Evolutionary conservation across 1,140 invertebrate genomes (phyloP), one percentile per base, ranked within the genome.

Genomic region (Drosophila auraria): DNA sequence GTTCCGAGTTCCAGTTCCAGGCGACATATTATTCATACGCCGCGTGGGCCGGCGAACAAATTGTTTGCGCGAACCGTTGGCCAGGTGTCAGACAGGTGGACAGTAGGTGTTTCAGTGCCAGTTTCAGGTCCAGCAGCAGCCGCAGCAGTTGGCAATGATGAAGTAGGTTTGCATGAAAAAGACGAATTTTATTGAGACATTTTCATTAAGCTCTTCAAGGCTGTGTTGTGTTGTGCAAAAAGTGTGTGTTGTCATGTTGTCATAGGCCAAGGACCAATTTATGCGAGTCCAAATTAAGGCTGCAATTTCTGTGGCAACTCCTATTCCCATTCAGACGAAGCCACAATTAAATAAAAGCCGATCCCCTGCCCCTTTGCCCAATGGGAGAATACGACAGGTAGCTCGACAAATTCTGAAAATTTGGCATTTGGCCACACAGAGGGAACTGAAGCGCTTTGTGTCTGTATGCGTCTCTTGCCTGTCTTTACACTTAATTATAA

Each of bases 1-100:
- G 86, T 76, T 33, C 33, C 1, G 27, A 12, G 27, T 53, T 53
- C 14, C 47, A 49, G 47, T 76, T 77, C 57, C 65, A 66, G 45
- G 87, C 68, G 66, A 73, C 76, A 76, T 83, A 81, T 90, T 91
- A 87, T 87, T 91, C 82, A 86, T 91, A 80, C 87, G 82, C 75
- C 80, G 64, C 8, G 82, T 87, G 76, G 71, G 80, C 76, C 65
- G 53, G 49, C 42, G 49, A 56, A 44, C 45, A 63, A 82, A 80
- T 72, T 83, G 58, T 65, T 57, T 56, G 45, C 61, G 70, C 64
- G 75, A 62, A 80, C 82, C 75, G 83, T 80, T 65, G 61, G 65
- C 62, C 83, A 72, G 83, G 83, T 87, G 82, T 87, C 80, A 77
- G 50, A 51, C 70, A 65, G 58, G 66, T 40, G 57, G 42, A 11